Evolutionary conservation across 2,113 vertebrate species (phyloP).

Genomic region (Mastomys coucha): DNA sequence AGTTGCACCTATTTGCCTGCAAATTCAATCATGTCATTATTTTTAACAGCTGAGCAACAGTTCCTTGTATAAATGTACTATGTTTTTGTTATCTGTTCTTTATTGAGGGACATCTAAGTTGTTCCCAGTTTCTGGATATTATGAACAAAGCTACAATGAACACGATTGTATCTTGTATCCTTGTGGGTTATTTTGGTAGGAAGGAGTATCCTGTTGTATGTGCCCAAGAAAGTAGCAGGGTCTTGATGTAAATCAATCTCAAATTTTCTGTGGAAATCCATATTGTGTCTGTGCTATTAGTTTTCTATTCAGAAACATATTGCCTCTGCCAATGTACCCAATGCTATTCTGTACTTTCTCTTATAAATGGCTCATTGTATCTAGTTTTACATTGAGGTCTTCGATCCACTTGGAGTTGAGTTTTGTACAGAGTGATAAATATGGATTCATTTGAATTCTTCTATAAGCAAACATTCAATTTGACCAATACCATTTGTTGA

Average conservation of each 20-base stretch:
- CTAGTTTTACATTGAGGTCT: background rate
- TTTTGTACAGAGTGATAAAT: background rate
- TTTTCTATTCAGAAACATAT: background rate
- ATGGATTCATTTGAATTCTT: background rate
- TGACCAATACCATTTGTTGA: background rate
- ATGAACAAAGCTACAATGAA: background rate
- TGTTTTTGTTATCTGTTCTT: background rate
- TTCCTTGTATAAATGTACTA: background rate
- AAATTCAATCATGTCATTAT: background rate
- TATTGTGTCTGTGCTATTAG: background rate
- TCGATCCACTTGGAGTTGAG: background rate
- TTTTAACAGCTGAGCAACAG: background rate
- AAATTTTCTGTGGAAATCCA: background rate
- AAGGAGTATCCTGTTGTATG: background rate
- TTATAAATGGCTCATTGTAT: background rate
- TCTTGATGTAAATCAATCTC: background rate
- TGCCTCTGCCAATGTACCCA: background rate
- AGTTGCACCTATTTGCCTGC: background rate
- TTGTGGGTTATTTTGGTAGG: background rate
- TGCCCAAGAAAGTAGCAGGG: background rate
- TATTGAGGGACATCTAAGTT: too few species aligned
- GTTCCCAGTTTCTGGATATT: background rate
- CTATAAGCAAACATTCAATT: background rate
- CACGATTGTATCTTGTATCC: background rate
- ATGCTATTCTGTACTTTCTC: background rate